Percentiles rank a stretch among this genome's conserved stretches.
phyloP scores from a whole-genome alignment of 2,797 vertebrate genomes.

The Notamacropus eugenii region DNA sequence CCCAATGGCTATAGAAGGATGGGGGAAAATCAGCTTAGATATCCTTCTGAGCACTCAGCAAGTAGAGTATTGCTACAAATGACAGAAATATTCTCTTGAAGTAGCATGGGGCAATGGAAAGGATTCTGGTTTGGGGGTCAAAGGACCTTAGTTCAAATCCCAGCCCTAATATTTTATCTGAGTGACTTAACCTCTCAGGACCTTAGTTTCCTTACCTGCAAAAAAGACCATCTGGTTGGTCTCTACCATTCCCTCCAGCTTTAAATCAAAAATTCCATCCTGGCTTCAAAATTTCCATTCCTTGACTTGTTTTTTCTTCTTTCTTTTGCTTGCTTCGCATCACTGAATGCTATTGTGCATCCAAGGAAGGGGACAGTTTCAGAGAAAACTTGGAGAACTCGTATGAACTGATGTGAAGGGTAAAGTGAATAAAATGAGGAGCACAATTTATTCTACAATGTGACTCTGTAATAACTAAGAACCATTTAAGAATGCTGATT shows the following conservation, averaged over 20 bases:
- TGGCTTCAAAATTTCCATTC: background rate
- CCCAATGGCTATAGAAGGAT: conserved; percentile 80
- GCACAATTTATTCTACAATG: background rate
- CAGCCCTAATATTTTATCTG: background rate
- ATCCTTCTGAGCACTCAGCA: background rate
- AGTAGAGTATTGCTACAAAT: background rate
- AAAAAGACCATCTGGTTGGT: background rate
- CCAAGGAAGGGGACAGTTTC: background rate
- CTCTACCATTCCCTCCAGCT: background rate
- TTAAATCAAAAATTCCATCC: background rate
- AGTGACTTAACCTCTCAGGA: background rate
- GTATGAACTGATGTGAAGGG: background rate
- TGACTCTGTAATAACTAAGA: background rate
- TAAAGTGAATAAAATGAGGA: background rate
- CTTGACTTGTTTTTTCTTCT: background rate
- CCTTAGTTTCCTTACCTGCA: background rate
- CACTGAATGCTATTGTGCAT: background rate
- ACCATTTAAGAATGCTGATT: background rate
- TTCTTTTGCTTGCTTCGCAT: background rate
- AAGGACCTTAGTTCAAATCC: background rate
- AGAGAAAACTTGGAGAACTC: background rate
- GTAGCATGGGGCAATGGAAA: background rate
- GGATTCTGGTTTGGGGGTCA: background rate
- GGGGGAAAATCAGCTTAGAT: background rate
- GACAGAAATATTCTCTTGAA: background rate